Evolutionary conservation across 2,888 invertebrate species (phyloP).

Genomic region (Drosophila melanosoma): DNA sequence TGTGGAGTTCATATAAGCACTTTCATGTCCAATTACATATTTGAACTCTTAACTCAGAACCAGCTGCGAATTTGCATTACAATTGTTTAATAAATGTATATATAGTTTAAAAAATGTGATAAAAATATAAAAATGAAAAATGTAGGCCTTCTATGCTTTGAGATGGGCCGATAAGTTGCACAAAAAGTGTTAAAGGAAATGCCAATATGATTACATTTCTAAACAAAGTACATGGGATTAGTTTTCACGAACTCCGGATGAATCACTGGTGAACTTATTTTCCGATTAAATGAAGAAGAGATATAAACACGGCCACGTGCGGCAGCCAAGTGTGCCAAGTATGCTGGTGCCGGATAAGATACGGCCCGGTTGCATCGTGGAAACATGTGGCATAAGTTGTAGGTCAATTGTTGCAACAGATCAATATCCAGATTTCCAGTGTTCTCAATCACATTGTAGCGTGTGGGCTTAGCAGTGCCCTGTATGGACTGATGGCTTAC

Average conservation of each 20-base stretch:
- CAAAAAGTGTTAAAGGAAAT: neutral
- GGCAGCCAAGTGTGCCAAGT: slow-evolving; percentile 95
- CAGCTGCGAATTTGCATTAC: slow-evolving; percentile 18
- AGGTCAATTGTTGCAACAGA: slow-evolving; percentile 91
- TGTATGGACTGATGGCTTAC: slow-evolving; percentile 90
- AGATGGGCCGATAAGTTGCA: neutral
- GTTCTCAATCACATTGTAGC: slow-evolving; percentile 94
- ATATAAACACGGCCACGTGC: slow-evolving; percentile 87
- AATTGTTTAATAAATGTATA: slow-evolving; percentile 40
- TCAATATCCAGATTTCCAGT: slow-evolving; percentile 90
- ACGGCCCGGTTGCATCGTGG: slow-evolving; percentile 93
- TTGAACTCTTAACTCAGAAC: slow-evolving; percentile 13
- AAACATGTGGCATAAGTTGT: slow-evolving; percentile 94
- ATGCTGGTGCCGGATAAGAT: slow-evolving; percentile 94
- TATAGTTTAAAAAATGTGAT: slow-evolving; percentile 66
- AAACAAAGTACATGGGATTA: slow-evolving; percentile 91
- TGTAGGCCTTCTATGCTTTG: neutral
- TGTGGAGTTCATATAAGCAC: slow-evolving; percentile 8
- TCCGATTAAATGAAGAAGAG: slow-evolving; percentile 33
- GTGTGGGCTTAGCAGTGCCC: slow-evolving; percentile 94
- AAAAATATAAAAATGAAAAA: slow-evolving; percentile 44
- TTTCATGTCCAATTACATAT: slow-evolving; percentile 6
- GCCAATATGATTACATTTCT: slow-evolving; percentile 68
- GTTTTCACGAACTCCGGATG: slow-evolving; percentile 86
- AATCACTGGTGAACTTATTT: slow-evolving; percentile 86